Evolutionary conservation across 2,113 vertebrate species (phyloP).

Genomic region (Lagopus muta): DNA sequence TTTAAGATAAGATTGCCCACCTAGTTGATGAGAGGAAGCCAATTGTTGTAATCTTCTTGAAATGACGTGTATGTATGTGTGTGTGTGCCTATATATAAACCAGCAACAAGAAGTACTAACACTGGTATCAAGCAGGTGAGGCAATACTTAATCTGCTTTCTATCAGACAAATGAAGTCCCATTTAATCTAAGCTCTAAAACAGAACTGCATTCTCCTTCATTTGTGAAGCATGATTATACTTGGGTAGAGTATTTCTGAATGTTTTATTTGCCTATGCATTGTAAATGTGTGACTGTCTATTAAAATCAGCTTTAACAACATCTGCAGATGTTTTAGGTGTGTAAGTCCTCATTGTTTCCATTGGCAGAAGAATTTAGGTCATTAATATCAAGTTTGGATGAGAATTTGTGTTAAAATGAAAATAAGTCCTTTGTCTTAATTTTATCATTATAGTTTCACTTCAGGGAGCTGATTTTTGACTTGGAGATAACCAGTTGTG

Average conservation of each 20-base stretch:
- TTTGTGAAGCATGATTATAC: fast-evolving
- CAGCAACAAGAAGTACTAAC: not conserved
- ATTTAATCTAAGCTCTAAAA: not conserved
- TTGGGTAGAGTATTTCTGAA: not conserved
- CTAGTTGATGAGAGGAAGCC: not conserved
- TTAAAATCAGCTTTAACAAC: not conserved
- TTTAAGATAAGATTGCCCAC: not conserved
- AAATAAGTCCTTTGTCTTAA: not conserved
- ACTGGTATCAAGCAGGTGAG: not conserved
- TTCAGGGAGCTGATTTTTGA: not conserved
- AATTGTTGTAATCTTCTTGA: not conserved
- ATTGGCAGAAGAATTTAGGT: not conserved
- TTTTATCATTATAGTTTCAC: not conserved
- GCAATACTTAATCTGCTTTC: not conserved
- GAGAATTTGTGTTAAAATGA: not conserved
- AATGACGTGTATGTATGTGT: too few relatives aligned
- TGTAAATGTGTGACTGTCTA: not conserved
- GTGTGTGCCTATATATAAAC: not conserved
- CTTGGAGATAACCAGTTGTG: not conserved
- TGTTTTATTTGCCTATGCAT: not conserved
- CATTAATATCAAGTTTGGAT: not conserved
- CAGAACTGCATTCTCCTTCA: not conserved
- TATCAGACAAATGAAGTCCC: not conserved
- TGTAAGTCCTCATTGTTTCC: not conserved
- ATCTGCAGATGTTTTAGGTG: not conserved